Evolutionary conservation across 2,797 vertebrate genomes (phyloP).

Genomic region (Apodemus agrarius): DNA sequence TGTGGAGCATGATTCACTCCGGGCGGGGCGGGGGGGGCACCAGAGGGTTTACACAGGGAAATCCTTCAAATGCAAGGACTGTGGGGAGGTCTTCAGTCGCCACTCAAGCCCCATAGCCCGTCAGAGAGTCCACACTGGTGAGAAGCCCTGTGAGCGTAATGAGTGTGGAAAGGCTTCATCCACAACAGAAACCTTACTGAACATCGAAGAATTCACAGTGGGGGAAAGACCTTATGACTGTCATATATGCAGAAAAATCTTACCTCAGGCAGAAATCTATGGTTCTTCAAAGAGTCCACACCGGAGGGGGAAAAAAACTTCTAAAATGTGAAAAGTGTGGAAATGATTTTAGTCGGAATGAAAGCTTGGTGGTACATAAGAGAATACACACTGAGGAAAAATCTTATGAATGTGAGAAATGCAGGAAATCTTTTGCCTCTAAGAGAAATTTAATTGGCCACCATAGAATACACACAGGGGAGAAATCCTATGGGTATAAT

Average conservation of each 20-base stretch:
- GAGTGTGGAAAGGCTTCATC: conserved; percentile 79
- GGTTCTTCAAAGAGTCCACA: conserved; percentile 79
- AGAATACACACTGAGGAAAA: conserved; percentile 45
- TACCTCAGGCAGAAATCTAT: conserved; percentile 73
- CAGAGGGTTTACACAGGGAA: conserved; percentile 79
- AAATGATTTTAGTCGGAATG: conserved; percentile 79
- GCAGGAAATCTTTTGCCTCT: conserved; percentile 66
- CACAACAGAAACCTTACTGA: conserved; percentile 78
- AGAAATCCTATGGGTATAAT: conserved; percentile 76
- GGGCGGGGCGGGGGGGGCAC: conserved; percentile 41
- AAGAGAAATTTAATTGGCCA: conserved; percentile 71
- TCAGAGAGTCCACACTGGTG: conserved; percentile 74
- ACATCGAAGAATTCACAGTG: conserved; percentile 78
- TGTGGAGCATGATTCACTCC: conserved; percentile 79
- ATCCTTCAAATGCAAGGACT: conserved; percentile 75
- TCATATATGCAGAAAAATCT: conserved; percentile 77
- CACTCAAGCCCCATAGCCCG: conserved; percentile 74
- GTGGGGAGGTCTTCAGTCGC: conserved; percentile 80
- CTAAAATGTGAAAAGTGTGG: conserved; percentile 77
- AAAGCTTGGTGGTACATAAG: conserved; percentile 78
- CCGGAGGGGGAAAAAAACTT: conserved; percentile 75
- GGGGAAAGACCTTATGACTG: conserved; percentile 79
- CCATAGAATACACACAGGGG: background rate
- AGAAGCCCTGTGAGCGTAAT: conserved; percentile 75
- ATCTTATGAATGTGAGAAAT: background rate